Base-by-base conservation (phyloP, 2,113 vertebrate species). In the Caranx melampygus region DNA sequence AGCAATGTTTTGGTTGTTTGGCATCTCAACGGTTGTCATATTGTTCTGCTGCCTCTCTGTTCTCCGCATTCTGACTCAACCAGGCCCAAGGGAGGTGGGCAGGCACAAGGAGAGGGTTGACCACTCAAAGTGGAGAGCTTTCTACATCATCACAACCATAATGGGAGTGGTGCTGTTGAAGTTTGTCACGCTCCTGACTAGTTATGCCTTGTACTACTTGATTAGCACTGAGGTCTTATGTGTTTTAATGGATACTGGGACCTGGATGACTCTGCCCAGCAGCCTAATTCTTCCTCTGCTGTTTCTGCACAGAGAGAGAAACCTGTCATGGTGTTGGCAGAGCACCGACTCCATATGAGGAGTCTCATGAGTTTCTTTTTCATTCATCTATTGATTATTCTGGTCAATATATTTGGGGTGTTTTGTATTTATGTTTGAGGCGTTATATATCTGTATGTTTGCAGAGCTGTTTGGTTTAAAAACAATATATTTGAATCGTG, bases 251-350 rank as follows among this genome's bases (percentile, higher is more conserved):
- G 61, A 63, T 0, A 1, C 1, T 0, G 44, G 3, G 0, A 0
- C 66, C 3, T 47, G 40, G 14, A 0, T 79, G 37, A 16, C 8
- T 0, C 0, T 80, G 1, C 87, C 83, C 4, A 79, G 82, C 37
- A 67, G 44, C 7, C 64, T 89, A 72, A 72, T 87, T 52, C 40
- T 87, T 18, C 89, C 85, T 11, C 63, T 83, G 10, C 14, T 89
- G 60, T 91, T 78, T 33, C 75, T 91, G 18, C 78, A 80, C 51
- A 49, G 64, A 61, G 12, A 5, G 1, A 72, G 80, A 20, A 81
- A 72, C 57, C 42, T 75, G 2, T 1, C 37, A 0, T 52, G 57
- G 52, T 75, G 72, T 51, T 2, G 37, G n/a, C 7, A 34, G 2
- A 49, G 16, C 12, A n/a, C 11, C 5, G 6, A 37, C 2, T 55